These are phyloP conservation scores for Neoniphon sammara DNA, from an alignment of 2,797 vertebrate species.

Conservation along the genomic window DNA sequence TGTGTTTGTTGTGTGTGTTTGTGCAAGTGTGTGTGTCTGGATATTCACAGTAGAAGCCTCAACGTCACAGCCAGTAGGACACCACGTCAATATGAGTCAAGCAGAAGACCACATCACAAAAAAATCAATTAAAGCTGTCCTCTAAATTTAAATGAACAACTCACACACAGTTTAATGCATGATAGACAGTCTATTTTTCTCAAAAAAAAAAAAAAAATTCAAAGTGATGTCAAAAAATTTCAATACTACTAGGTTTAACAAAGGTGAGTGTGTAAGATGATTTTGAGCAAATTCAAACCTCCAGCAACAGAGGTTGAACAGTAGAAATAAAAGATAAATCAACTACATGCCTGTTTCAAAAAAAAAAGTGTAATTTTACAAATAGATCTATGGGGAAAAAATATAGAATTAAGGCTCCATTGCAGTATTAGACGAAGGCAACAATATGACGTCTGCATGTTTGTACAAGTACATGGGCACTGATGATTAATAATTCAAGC, in stretches of 20 bases:
- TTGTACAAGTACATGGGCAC: too few species aligned
- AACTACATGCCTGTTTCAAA: too few species aligned
- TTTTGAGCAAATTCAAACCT: conserved; percentile 56
- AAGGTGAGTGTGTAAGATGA: background rate
- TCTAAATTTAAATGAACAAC: background rate
- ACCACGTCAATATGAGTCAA: background rate
- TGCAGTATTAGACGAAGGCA: too few species aligned
- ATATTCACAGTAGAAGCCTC: background rate
- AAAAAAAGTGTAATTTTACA: too few species aligned
- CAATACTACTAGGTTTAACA: background rate
- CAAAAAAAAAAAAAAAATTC: too few species aligned
- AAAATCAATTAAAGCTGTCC: background rate
- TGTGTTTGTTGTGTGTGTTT: background rate
- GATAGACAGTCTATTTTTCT: conserved; percentile 43
- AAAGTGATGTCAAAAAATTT: conserved; percentile 31
- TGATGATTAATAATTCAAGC: too few species aligned
- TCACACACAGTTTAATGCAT: conserved; percentile 2
- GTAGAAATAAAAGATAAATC: too few species aligned
- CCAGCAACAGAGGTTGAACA: background rate
- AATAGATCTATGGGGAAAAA: too few species aligned
- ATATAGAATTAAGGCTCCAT: too few species aligned
- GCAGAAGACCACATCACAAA: background rate
- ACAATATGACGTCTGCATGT: too few species aligned
- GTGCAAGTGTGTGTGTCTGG: too few species aligned
- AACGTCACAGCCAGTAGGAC: background rate